Base-by-base conservation (phyloP, 1,140 invertebrate species). In the Lucilia cuprina region DNA sequence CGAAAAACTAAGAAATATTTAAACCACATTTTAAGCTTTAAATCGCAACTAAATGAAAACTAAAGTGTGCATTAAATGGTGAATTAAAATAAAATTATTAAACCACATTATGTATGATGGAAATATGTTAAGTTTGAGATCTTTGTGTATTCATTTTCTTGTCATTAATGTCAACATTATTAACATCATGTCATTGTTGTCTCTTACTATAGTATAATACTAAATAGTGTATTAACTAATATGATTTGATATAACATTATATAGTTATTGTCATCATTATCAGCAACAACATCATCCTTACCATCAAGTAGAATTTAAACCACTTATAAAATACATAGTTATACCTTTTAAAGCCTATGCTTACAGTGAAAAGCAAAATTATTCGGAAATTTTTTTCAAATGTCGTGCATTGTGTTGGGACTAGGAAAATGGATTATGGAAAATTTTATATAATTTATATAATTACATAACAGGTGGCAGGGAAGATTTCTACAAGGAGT, bases 171-270 rank as follows among this genome's bases (percentile, higher is more conserved):
- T 70, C 65, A 21, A 21, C 50, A 55, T 55, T 55, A 55, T 55
- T n/a, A 55, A 17, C 50, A 55, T 21, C 9, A 10, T 12, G n/a
- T 70, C 65, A 19, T 10, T 12, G 19, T 19, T n/a, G 9, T 10
- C 65, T 70, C 5, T 21, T 25, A 14, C 13, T 60, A 60, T 14
- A 60, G 50, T n/a, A 17, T 60, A 10, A 41, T 41, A 7, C 7
- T 41, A 41, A 10, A 12, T 55, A 55, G 9, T 14, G 50, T 17
- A 55, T 55, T 49, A 5, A 19, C 14, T 19, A 70, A 70, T 70
- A 70, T 25, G 65, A 70, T 70, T 70, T 70, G 65, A 70, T 70
- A 25, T 70, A 19, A 70, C 65, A 70, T 70, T 70, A 41, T 70
- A 21, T 70, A 70, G 65, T 70, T 14, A 60, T 60, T 17, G n/a